Base-by-base conservation (phyloP, 30 jellyfish, hydroid and myxozoan genomes). In the Mastigias papua region DNA sequence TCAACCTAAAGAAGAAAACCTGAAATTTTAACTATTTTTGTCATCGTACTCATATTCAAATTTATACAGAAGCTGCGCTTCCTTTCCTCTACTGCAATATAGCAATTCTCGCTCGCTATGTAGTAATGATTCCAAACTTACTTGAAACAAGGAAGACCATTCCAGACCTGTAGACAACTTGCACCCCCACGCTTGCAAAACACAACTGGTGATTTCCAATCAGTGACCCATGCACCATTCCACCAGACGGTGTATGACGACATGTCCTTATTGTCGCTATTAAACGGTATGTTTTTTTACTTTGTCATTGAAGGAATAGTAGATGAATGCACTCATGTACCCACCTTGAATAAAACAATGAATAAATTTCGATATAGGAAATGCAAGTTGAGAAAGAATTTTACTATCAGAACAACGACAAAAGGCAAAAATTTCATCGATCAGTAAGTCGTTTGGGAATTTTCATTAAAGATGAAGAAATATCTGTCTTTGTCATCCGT, bases 231-330 rank as follows among this genome's bases (percentile, higher is more conserved):
- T 34, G 37, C 42, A 32, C 49, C 49, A 17, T 26, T 35, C 76
- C 76, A 65, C 13, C 5, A 1, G 23, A 65, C 4, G 2, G 76
- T 15, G 37, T 65, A 65, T 65, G 76, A 65, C 37, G 76, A 1
- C 34, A 65, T 17, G 37, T 2, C 42, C 76, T 16, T 32, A 16
- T 15, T 26, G 2, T 32, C 21, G 34, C 42, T 65, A 25, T 32
- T 65, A 4, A 26, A 26, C 3, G 76, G 76, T 16, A 15, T 35
- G 26, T 25, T 2, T 32, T 42, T 35, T 65, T 21, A 37, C 76
- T 26, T 5, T 32, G 37, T 65, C 76, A 35, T 65, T 25, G 76
- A 65, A 65, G 76, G 76, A 65, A 32, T 35, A 65, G 42, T 65
- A 65, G 23, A 65, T 13, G 15, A 17, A 21, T 13, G 76, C 76